Conservation (phyloP, 1,140 invertebrate genomes). For the Diabrotica virgifera region DNA sequence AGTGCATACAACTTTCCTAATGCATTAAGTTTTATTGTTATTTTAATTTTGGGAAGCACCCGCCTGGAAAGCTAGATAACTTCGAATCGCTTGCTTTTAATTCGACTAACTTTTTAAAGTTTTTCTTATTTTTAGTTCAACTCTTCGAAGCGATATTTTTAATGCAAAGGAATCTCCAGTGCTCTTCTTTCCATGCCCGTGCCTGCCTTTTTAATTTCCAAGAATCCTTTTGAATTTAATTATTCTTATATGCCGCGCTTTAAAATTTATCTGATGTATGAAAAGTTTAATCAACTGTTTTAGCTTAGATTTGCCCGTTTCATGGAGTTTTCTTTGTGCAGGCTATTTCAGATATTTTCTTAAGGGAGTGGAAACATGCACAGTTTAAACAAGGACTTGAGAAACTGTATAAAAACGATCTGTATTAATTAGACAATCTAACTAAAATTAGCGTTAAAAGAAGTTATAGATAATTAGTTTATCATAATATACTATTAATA, state of each 20-base stretch:
- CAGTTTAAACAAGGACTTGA: no score
- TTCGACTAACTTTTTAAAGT: slow-evolving; percentile 18
- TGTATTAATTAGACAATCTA: no score
- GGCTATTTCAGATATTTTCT: no score
- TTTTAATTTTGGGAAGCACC: slow-evolving; percentile 39
- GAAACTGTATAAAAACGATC: no score
- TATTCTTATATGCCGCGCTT: slow-evolving; percentile 17
- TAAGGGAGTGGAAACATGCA: no score
- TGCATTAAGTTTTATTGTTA: slow-evolving; percentile 34
- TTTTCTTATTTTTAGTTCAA: slow-evolving; percentile 11
- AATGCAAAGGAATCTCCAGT: slow-evolving; percentile 1
- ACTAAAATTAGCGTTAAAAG: no score
- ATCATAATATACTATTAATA: no score
- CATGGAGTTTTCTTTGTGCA: no score
- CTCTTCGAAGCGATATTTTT: slow-evolving; percentile 12
- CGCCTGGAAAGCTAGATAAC: slow-evolving; percentile 39
- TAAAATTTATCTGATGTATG: slow-evolving; percentile 5
- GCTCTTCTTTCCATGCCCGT: background rate
- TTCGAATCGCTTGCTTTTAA: slow-evolving; percentile 20
- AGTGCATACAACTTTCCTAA: slow-evolving; percentile 5
- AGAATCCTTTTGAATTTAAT: slow-evolving; percentile 12
- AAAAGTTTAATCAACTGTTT: slow-evolving; percentile 1
- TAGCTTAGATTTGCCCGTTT: background rate
- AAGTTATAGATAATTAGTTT: no score
- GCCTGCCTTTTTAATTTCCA: background rate